phyloP scores from a whole-genome alignment of 2,113 vertebrate species.

The Macquaria australasica region DNA sequence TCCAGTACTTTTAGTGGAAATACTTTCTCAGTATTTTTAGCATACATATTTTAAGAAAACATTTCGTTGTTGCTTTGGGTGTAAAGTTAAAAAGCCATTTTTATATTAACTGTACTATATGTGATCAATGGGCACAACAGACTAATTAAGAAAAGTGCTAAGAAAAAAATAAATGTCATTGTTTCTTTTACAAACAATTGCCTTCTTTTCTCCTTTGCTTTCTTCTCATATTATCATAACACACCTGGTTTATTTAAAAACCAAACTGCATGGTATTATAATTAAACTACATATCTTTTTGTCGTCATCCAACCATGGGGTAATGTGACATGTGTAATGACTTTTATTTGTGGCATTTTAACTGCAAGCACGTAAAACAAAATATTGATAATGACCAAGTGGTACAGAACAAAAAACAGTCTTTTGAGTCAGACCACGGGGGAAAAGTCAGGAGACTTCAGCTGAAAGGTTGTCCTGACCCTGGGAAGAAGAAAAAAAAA shows the following conservation, averaged over 20 bases:
- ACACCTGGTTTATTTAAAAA: not conserved
- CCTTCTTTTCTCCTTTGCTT: slow-evolving; percentile 59
- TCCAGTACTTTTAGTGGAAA: slow-evolving; percentile 81
- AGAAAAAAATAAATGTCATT: slow-evolving; percentile 85
- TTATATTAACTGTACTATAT: slow-evolving; percentile 88
- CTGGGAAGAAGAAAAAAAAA: slow-evolving; percentile 26
- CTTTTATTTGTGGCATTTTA: slow-evolving; percentile 42
- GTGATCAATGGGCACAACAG: slow-evolving; percentile 86
- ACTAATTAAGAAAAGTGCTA: slow-evolving; percentile 84
- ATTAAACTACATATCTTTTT: not conserved
- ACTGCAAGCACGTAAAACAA: slow-evolving; percentile 13
- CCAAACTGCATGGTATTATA: not conserved
- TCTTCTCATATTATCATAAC: slow-evolving; percentile 35
- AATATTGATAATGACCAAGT: slow-evolving; percentile 25
- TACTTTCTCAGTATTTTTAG: slow-evolving; percentile 85
- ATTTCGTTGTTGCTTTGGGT: slow-evolving; percentile 87
- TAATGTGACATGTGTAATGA: not conserved
- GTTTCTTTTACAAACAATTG: slow-evolving; percentile 83
- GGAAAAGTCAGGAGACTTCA: slow-evolving; percentile 39
- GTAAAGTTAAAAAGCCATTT: slow-evolving; percentile 88
- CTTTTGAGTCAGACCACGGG: slow-evolving; percentile 17
- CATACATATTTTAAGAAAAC: slow-evolving; percentile 84
- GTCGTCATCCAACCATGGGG: not conserved
- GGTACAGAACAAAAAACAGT: slow-evolving; percentile 5
- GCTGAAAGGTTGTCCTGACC: slow-evolving; percentile 60